Base-by-base conservation (phyloP, 2,113 vertebrate species). In the Bubo blakistoni region DNA sequence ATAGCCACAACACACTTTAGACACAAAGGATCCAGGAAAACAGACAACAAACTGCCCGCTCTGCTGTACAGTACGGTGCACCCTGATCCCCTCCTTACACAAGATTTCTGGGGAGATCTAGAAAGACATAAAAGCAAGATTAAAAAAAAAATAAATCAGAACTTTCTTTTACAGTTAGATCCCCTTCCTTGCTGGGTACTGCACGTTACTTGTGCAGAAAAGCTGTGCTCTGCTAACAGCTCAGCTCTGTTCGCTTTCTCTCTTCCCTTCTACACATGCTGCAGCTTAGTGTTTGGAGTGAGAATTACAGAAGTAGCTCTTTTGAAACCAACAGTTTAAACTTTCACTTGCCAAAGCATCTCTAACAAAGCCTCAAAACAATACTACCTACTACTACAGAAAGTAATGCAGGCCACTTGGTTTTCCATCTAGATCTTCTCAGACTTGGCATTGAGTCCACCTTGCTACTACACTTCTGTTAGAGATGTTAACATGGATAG, bases 51-150 rank as follows among this genome's bases (percentile, higher is more conserved):
- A 99, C 99, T 99, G 99, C 54, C 99, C 99, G 1, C 99, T 99
- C 98, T 99, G 98, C 98, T 99, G 99, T 96, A 99, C 99, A 27
- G 99, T 99, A 88, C 99, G 99, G 97, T 99, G 98, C 97, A 99
- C 99, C 98, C 98, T 98, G 98, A 99, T 99, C 92, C 99, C 99
- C 98, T 99, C 99, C n/a, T 98, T 99, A 95, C 98, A 98, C 96
- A 99, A 98, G 98, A 99, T 98, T 98, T 99, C 99, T 65, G 99
- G 99, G 98, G 99, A 99, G 97, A 99, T 99, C 99, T 99, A 94
- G 19, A 76, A 93, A 81, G 80, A 97, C 51, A 96, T 2, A 55
- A 69, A 15, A 25, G 22, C 4, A 44, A 61, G 55, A 62, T 26
- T 15, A 40, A 55, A 21, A 34, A 7, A 44, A 44, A 13, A 10